A percentile compares a stretch with the other conserved stretches of the same genome.
Conservation (phyloP, 2,888 invertebrate species). For the Synanthedon myopaeformis region DNA sequence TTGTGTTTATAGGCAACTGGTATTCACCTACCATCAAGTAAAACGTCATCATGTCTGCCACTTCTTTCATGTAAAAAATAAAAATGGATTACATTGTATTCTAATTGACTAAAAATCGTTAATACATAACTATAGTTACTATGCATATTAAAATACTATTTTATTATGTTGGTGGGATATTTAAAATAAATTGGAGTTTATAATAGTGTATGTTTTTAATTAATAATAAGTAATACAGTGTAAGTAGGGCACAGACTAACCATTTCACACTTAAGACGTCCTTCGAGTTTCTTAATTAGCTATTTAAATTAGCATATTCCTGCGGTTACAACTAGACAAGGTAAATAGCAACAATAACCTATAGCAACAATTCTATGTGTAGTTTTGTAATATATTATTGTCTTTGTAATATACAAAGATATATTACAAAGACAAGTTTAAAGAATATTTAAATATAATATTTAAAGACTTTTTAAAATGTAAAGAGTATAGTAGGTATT, state of each 20-base stretch:
- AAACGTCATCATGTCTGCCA: too few species aligned
- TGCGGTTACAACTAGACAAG: neutral
- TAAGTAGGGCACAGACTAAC: neutral
- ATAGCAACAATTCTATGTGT: neutral
- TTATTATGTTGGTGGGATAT: too few species aligned
- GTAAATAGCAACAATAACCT: neutral
- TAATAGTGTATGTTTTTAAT: too few species aligned
- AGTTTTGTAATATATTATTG: neutral
- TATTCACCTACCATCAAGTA: too few species aligned
- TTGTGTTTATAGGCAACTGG: too few species aligned
- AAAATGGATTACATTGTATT: too few species aligned
- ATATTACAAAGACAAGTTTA: neutral
- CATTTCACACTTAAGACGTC: neutral
- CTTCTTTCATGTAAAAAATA: too few species aligned
- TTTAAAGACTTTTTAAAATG: neutral
- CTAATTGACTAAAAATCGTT: too few species aligned
- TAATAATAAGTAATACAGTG: neutral
- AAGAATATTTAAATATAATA: neutral
- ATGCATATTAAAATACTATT: too few species aligned
- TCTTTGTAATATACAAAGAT: too few species aligned
- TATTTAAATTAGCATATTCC: neutral
- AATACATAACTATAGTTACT: too few species aligned
- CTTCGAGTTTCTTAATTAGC: neutral
- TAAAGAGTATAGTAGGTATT: neutral
- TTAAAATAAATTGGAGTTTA: too few species aligned